Base-by-base conservation (phyloP, 1,140 invertebrate species). In the Diprion similis region DNA sequence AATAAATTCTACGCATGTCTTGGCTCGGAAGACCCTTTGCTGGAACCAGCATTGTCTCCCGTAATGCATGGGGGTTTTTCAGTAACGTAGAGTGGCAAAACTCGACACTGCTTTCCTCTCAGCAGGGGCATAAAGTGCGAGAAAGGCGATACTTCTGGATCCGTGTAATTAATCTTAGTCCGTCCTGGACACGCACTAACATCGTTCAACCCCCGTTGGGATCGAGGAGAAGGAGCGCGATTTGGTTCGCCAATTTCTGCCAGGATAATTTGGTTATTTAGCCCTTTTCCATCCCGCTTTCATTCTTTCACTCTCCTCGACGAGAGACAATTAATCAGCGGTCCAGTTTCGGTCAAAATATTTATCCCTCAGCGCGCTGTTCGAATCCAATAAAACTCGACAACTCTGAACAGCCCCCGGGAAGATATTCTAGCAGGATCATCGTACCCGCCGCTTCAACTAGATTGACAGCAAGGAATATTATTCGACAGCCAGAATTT, bases 81-180 rank as follows among this genome's bases (percentile, higher is more conserved):
- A 59, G n/a, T 59, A n/a, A 59, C 11, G 11, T 8, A n/a, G 51
- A 59, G n/a, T n/a, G 8, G n/a, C 51, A 59, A 7, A 59, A 59
- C 17, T 68, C 17, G 37, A 68, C 66, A 10, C 37, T 13, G 66
- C 17, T 68, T 68, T 68, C 66, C 66, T 68, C 66, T 68, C 37
- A 70, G 37, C 51, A 72, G 73, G 24, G 64, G 71, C 78, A 71
- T 71, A 73, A 74, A 81, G 73, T 73, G 74, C 73, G 76, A 75
- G 73, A 73, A 76, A 77, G 71, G 71, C 71, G 67, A 73, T 78
- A 75, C 78, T 77, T 77, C 75, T 73, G 69, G 48, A 17, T 72
- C 37, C 72, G 73, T 75, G 24, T 37, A 11, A 80, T 82, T 81
- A 80, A 82, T 82, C 79, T 76, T 75, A 51, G 10, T 71, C 77